phyloP scores from a whole-genome alignment of 2,797 vertebrate species.

The Acipenser oxyrinchus region DNA sequence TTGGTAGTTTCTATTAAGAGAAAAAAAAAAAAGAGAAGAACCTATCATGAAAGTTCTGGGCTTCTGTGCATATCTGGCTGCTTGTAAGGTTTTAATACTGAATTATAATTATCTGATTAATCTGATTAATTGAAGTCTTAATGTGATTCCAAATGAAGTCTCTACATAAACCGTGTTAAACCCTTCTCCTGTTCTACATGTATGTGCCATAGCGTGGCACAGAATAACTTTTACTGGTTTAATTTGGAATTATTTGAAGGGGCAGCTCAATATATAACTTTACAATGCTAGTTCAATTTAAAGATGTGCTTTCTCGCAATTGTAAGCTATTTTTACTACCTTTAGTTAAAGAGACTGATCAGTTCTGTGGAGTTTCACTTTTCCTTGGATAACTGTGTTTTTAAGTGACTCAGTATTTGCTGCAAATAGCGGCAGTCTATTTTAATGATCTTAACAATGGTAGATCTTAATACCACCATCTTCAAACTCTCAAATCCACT shows the following conservation, averaged over 20 bases:
- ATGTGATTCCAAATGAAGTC: not conserved
- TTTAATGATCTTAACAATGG: no score
- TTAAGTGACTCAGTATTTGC: no score
- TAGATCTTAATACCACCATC: no score
- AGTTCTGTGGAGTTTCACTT: no score
- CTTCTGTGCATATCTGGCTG: not conserved
- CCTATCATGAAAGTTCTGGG: not conserved
- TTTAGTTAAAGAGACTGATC: no score
- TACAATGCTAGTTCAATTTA: not conserved
- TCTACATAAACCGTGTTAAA: not conserved
- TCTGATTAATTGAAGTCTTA: not conserved
- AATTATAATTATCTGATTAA: not conserved
- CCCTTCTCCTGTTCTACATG: not conserved
- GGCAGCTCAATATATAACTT: no score
- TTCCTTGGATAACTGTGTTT: no score
- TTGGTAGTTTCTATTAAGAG: slow-evolving; percentile 1
- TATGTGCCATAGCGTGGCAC: not conserved
- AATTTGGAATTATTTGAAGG: not conserved
- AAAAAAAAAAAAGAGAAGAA: slow-evolving; percentile 7
- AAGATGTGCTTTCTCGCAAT: not conserved
- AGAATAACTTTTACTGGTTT: not conserved
- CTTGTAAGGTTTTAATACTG: slow-evolving; percentile 1
- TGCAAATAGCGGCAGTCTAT: no score
- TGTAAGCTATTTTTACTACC: no score
- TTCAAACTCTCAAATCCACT: no score